phyloP scores from a whole-genome alignment of 2,113 vertebrate species.

The Sylvietta virens region DNA sequence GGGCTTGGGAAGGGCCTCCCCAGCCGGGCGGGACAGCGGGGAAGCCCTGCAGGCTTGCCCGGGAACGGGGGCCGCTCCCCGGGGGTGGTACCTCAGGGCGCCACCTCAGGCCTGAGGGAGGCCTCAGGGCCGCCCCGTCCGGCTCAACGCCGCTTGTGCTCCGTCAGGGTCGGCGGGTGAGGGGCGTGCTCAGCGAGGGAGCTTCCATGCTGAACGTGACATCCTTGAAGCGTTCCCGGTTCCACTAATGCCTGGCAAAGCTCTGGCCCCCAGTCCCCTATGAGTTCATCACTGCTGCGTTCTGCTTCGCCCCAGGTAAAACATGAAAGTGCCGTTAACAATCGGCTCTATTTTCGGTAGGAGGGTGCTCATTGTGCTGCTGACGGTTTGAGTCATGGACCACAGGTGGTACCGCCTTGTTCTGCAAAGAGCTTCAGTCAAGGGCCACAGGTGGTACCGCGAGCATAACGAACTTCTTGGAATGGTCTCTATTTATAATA shows the following conservation, averaged over 20 bases:
- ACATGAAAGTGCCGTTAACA: neutral
- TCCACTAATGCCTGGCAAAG: neutral
- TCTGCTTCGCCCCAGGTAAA: slow-evolving; percentile 40
- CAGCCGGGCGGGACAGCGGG: too few species aligned
- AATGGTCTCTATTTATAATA: neutral
- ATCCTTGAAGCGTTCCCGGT: fast-evolving
- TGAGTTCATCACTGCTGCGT: neutral
- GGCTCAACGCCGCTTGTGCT: neutral
- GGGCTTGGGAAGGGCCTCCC: neutral
- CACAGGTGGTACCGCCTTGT: neutral
- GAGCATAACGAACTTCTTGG: neutral
- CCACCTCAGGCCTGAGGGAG: neutral
- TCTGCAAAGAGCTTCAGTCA: fast-evolving
- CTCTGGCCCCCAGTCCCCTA: neutral
- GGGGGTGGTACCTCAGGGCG: neutral
- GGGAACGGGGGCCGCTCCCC: neutral
- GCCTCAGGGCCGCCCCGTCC: neutral
- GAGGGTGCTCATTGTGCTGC: fast-evolving
- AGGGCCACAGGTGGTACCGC: neutral
- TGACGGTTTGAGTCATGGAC: fast-evolving
- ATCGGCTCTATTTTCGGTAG: fast-evolving
- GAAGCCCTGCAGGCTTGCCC: too few species aligned
- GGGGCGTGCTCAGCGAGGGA: fast-evolving
- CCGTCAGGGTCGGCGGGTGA: neutral
- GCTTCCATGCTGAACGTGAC: neutral